Percentiles rank a stretch among this genome's conserved stretches.
Evolutionary conservation across 2,888 invertebrate genomes (phyloP).

Genomic region (Drepana falcataria): DNA sequence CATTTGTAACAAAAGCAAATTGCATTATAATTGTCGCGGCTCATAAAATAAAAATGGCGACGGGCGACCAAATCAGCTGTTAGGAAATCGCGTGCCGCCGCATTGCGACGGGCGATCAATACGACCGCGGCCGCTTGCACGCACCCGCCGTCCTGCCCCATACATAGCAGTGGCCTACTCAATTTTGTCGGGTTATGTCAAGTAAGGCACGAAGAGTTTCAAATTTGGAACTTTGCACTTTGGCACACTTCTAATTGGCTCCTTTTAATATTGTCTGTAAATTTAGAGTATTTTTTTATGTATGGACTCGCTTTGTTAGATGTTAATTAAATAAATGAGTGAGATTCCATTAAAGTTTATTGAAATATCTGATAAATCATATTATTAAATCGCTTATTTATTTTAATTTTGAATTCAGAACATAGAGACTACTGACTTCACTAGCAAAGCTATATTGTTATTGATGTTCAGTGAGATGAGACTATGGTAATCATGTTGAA

Average conservation of each 20-base stretch:
- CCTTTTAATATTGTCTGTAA: not conserved
- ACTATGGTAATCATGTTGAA: no score
- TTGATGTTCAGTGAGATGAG: no score
- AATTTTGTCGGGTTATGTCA: slow-evolving; percentile 31
- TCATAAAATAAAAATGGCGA: slow-evolving; percentile 18
- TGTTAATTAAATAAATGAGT: not conserved
- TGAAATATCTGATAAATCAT: no score
- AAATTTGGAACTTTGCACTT: slow-evolving; percentile 13
- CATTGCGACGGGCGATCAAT: slow-evolving; percentile 57
- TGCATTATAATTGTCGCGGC: slow-evolving; percentile 20
- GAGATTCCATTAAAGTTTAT: not conserved
- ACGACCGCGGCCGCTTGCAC: slow-evolving; percentile 44
- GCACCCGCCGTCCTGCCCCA: slow-evolving; percentile 30
- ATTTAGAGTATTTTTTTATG: not conserved
- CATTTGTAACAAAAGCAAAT: slow-evolving; percentile 12
- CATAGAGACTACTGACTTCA: no score
- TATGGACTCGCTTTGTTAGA: not conserved
- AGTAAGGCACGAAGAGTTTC: slow-evolving; percentile 9
- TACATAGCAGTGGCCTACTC: slow-evolving; percentile 21
- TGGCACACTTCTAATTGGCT: not conserved
- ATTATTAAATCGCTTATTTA: no score
- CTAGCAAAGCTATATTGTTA: no score
- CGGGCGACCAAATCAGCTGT: slow-evolving; percentile 46
- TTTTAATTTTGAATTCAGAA: no score
- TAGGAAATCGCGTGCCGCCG: slow-evolving; percentile 44